phyloP scores from a whole-genome alignment of 2,797 vertebrate genomes.

The Alectoris magna region DNA sequence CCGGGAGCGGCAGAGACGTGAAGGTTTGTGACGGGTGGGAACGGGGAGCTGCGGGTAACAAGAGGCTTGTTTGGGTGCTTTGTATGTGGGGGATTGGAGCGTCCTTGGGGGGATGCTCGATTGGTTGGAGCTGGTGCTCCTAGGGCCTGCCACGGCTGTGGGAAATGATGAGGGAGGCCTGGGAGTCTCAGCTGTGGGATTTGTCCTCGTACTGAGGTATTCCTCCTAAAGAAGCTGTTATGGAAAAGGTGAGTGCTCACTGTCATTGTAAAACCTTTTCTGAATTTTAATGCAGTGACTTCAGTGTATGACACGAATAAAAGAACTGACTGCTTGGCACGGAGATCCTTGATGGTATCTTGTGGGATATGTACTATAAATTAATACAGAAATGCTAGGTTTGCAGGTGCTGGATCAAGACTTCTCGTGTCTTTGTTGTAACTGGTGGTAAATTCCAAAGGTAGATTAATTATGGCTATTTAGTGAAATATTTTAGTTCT shows the following conservation, averaged over 20 bases:
- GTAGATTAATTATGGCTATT: neutral
- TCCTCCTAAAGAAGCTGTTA: neutral
- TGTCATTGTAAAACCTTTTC: neutral
- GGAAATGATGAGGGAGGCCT: neutral
- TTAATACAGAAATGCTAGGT: neutral
- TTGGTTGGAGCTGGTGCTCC: neutral
- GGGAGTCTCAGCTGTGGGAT: neutral
- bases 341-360: no score
- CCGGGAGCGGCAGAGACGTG: neutral
- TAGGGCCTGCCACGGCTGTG: neutral
- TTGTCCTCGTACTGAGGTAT: neutral
- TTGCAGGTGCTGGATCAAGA: neutral
- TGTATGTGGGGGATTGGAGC: neutral
- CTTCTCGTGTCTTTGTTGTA: neutral
- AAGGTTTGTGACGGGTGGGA: neutral
- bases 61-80: neutral
- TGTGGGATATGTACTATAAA: neutral
- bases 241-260: neutral
- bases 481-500: neutral
- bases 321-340: rapidly evolving
- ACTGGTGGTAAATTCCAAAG: neutral
- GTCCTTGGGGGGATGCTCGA: neutral
- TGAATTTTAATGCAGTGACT: neutral
- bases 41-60: neutral
- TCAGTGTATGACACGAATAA: neutral